Evolutionary conservation across 1,140 invertebrate genomes (phyloP), one percentile per base, ranked within the genome.

Genomic region (Zaprionus gabonicus): DNA sequence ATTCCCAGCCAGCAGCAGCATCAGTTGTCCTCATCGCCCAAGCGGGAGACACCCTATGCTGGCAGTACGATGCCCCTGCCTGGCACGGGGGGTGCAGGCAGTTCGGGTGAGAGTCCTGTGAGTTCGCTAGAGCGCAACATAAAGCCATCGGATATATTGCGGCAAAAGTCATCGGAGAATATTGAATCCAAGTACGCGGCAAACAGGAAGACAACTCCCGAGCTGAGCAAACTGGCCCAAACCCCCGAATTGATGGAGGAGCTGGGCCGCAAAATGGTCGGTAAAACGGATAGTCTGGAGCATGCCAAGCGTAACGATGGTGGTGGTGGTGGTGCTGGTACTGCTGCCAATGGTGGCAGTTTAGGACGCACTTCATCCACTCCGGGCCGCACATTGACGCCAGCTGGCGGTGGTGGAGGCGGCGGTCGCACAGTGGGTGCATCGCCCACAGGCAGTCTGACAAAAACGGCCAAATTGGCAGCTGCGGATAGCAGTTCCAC

Each of bases 1-100:
- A 94, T 95, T 70, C 94, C 94, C 72, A 80, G 72, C 56, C 76
- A 71, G 28, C 56, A 79, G 36, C 64, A 79, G 46, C 64, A 75
- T 67, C 38, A 69, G 53, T 20, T 83, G 36, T 91, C 91, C 1
- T 92, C 91, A 17, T 92, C 91, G n/a, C 91, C 91, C 6, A 92
- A 92, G 71, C 80, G 90, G n/a, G 91, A 91, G 41, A 46, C 76
- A 0, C 81, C 81, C 12, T 92, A 79, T 41, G 63, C 70, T n/a
- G 88, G 91, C 66, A 92, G 87, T 58, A 71, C 73, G 6, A 90
- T 92, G 78, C 91, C 91, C 4, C 58, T 91, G 71, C 87, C 91
- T 12, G 17, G n/a, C 7, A 4, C 25, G 9, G 59, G 23, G 25
- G 62, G 71, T 6, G 31, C 9, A 31, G 79, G 68, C 56, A 85